Evolutionary conservation across 1,140 invertebrate genomes (phyloP).

Genomic region (Aphidius gifuensis): DNA sequence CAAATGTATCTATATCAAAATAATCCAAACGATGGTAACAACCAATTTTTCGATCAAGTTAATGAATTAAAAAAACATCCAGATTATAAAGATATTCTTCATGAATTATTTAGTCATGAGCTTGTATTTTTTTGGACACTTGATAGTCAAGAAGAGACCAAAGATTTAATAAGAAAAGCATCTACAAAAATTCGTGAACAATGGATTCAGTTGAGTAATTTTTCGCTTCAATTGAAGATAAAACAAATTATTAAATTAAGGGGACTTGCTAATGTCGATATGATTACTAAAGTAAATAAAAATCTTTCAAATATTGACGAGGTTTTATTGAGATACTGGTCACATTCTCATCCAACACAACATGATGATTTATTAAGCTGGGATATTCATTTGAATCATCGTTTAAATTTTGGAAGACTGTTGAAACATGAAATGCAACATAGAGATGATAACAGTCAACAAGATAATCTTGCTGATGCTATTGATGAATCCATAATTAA

Average conservation of each 20-base stretch:
- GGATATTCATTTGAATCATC: slow-evolving; percentile 40
- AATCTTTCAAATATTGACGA: slow-evolving; percentile 7
- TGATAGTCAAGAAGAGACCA: slow-evolving; percentile 19
- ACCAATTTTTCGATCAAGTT: neutral
- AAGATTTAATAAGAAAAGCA: slow-evolving; percentile 38
- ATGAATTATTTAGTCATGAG: neutral
- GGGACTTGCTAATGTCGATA: slow-evolving; percentile 46
- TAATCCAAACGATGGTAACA: neutral
- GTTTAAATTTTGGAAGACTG: slow-evolving; percentile 29
- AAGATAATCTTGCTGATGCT: neutral
- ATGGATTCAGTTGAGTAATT: slow-evolving; percentile 52
- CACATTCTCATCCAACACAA: slow-evolving; percentile 30
- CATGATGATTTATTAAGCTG: slow-evolving; percentile 38
- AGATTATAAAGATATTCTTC: no score
- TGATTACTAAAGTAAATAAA: slow-evolving; percentile 29
- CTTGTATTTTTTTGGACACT: neutral
- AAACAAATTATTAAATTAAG: slow-evolving; percentile 47
- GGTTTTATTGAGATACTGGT: slow-evolving; percentile 37
- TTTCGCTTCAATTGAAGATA: slow-evolving; percentile 44
- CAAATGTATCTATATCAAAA: neutral
- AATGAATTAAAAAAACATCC: no score
- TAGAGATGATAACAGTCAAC: neutral
- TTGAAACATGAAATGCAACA: slow-evolving; percentile 6
- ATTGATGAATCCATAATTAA: slow-evolving; percentile 19
- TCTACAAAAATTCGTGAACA: slow-evolving; percentile 42